phyloP scores from a whole-genome alignment of 2,113 vertebrate genomes.

The Pteronura brasiliensis region DNA sequence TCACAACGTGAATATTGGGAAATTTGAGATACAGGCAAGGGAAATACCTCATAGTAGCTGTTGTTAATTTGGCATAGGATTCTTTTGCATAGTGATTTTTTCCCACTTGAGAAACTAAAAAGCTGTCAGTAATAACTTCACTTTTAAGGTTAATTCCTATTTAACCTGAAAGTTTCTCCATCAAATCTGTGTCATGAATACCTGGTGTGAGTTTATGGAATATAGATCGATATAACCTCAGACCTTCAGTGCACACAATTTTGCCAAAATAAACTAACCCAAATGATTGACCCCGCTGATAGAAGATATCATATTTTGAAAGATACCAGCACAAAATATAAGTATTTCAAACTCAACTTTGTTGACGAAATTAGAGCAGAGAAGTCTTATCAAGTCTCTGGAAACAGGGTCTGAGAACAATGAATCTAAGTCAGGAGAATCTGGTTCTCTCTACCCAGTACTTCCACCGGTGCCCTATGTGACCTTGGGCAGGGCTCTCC shows the following conservation, averaged over 20 bases:
- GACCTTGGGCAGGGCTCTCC: neutral
- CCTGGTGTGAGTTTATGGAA: constrained; percentile 44
- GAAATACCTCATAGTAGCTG: neutral
- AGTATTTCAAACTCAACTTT: constrained; percentile 60
- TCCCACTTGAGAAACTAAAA: neutral
- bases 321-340: constrained; percentile 57
- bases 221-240: constrained; percentile 49
- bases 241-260: constrained; percentile 28
- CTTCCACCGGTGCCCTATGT: neutral
- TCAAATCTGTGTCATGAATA: constrained; percentile 38
- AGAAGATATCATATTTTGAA: constrained; percentile 68
- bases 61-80: neutral
- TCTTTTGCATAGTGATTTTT: neutral
- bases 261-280: constrained; percentile 69
- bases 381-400: constrained; percentile 54
- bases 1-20: neutral
- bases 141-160: neutral
- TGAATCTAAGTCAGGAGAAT: constrained; percentile 1
- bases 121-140: neutral
- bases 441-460: neutral
- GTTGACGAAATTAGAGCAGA: constrained; percentile 61
- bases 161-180: neutral
- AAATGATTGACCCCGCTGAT: constrained; percentile 54
- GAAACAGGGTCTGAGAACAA: constrained; percentile 55
- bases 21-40: neutral